These are phyloP conservation scores for Piaya cayana DNA, from an alignment of 2,113 vertebrate species.

Conservation along the genomic window DNA sequence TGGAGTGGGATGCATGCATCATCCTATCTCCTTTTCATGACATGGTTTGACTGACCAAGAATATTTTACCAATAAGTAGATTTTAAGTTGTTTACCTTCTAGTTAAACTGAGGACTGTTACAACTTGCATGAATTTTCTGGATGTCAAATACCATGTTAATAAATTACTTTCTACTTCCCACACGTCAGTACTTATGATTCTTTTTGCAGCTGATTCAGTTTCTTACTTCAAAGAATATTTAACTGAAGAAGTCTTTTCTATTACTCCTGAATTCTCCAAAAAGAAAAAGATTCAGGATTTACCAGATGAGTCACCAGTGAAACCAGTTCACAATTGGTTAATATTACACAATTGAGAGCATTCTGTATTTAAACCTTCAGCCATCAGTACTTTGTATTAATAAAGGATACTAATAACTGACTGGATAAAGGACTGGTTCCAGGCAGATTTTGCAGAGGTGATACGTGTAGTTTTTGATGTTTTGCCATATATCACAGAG, in stretches of 20 bases:
- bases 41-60: background rate
- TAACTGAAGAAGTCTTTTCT: background rate
- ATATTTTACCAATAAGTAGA: background rate
- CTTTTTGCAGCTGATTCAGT: background rate
- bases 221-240: background rate
- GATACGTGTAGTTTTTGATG: background rate
- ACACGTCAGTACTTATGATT: background rate
- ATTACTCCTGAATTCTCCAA: background rate
- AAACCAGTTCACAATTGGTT: background rate
- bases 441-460: background rate
- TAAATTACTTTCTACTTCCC: conserved; percentile 6
- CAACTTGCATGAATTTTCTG: background rate
- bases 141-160: conserved; percentile 4
- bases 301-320: background rate
- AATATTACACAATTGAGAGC: background rate
- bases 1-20: conserved; percentile 18
- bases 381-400: background rate
- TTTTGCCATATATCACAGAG: background rate
- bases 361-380: background rate
- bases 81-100: conserved; percentile 4
- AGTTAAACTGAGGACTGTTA: background rate
- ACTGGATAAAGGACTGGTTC: background rate
- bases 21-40: background rate
- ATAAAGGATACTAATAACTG: background rate
- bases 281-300: background rate